Base-by-base conservation (phyloP, 2,797 vertebrate genomes). In the Rhinogobio ventralis region DNA sequence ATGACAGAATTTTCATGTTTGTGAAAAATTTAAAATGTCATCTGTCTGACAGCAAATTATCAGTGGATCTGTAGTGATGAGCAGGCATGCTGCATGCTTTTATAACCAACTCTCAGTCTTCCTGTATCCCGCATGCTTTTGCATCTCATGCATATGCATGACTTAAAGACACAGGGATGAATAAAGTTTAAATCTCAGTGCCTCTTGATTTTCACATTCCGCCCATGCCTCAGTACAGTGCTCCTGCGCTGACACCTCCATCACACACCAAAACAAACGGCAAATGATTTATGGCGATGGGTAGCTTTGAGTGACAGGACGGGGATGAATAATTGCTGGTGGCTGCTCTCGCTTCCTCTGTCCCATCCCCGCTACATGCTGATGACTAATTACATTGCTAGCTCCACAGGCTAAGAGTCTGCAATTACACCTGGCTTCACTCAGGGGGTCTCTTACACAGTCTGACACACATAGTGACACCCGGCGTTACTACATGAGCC, bases 381-480 rank as follows among this genome's bases (percentile, higher is more conserved):
- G 87, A 87, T 79, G 87, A 80, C 84, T 86, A 88, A 89, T 89
- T 89, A 89, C 88, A 64, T 82, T 84, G 85, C 51, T 75, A 87
- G 69, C 36, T 57, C 80, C 75, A 83, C 81, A 33, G 71, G 87
- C 88, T 81, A 83, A 84, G 81, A 76, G 83, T 71, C 77, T 81
- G 83, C 68, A 82, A 81, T 85, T 83, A 83, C 57, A 68, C 79
- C 85, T 74, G 49, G 68, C 66, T 78, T 85, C 74, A 86, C 51
- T 72, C 74, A 67, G 39, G 71, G 76, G 80, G 79, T 81, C 82
- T 88, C 76, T 68, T 78, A 86, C 81, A 82, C 71, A 68, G 39
- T 67, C 79, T 79, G 82, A 84, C 86, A 82, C 78, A 79, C 81
- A 82, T 33, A 66, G 64, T 79, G 73, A 79, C 72, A 79, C 68